Evolutionary conservation across 2,113 vertebrate species (phyloP).

Genomic region (Cathartes aura): DNA sequence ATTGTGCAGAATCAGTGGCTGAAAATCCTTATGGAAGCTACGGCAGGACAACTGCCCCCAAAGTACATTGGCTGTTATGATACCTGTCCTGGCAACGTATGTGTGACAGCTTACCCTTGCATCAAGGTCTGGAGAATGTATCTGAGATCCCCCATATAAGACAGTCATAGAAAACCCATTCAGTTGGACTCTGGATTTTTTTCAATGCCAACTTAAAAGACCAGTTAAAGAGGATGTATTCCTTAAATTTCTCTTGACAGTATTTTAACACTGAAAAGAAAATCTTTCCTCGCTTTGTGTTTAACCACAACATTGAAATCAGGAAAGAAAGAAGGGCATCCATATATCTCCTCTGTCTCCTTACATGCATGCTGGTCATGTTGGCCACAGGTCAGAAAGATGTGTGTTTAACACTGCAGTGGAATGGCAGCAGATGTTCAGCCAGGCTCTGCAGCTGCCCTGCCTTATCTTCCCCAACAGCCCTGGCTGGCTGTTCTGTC

Average conservation of each 20-base stretch:
- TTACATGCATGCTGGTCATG: background rate
- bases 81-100: background rate
- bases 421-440: background rate
- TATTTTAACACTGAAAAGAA: background rate
- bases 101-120: background rate
- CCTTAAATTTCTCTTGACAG: background rate
- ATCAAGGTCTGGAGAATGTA: background rate
- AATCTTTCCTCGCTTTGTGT: background rate
- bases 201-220: background rate
- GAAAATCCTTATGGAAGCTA: background rate
- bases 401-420: background rate
- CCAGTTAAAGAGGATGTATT: accelerated
- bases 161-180: background rate
- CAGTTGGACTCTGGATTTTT: background rate
- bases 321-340: background rate
- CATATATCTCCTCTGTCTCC: background rate
- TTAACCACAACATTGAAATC: background rate
- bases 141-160: background rate
- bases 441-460: background rate
- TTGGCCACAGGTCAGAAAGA: background rate
- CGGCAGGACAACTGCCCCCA: background rate
- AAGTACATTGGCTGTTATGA: background rate
- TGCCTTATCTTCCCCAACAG: background rate
- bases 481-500: background rate
- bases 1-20: background rate